Conservation (phyloP, 2,888 invertebrate species). For the Orthosia gracilis region DNA sequence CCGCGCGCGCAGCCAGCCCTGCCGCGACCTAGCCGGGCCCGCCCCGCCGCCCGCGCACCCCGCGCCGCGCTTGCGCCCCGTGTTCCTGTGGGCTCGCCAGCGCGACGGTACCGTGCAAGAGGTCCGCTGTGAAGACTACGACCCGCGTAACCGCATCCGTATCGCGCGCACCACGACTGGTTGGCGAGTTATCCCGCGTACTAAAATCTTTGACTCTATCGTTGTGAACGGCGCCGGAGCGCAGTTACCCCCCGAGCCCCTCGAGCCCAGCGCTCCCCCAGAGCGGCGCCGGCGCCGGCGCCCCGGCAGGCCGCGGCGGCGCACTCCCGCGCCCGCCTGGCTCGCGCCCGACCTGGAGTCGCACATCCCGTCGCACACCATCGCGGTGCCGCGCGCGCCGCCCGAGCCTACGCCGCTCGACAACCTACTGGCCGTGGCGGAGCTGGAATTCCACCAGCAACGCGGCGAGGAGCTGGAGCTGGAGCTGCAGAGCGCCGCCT, state of each 20-base stretch:
- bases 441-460: conserved; percentile 92
- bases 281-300: conserved; percentile 71
- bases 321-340: conserved; percentile 75
- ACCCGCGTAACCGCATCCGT: conserved; percentile 95
- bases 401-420: conserved; percentile 91
- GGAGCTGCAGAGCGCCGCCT: conserved; percentile 71
- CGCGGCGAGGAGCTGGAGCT: conserved; percentile 80
- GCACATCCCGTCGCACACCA: conserved; percentile 92
- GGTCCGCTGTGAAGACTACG: conserved; percentile 97
- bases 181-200: conserved; percentile 96
- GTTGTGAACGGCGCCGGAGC: conserved; percentile 76
- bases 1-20: conserved; percentile 86
- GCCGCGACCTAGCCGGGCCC: conserved; percentile 72
- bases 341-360: conserved; percentile 91
- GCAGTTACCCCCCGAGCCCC: conserved; percentile 69
- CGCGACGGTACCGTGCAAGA: conserved; percentile 95
- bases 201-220: conserved; percentile 92
- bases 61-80: conserved; percentile 94
- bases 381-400: conserved; percentile 87
- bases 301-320: conserved; percentile 69
- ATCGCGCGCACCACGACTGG: conserved; percentile 95
- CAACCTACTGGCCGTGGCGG: conserved; percentile 92
- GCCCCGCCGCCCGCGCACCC: conserved; percentile 89
- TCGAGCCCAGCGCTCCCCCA: conserved; percentile 71
- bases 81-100: conserved; percentile 96